A percentile compares a stretch with the other conserved stretches of the same genome.
phyloP scores from a whole-genome alignment of 2,113 vertebrate species.

The Thalassarche chlororhynchos region DNA sequence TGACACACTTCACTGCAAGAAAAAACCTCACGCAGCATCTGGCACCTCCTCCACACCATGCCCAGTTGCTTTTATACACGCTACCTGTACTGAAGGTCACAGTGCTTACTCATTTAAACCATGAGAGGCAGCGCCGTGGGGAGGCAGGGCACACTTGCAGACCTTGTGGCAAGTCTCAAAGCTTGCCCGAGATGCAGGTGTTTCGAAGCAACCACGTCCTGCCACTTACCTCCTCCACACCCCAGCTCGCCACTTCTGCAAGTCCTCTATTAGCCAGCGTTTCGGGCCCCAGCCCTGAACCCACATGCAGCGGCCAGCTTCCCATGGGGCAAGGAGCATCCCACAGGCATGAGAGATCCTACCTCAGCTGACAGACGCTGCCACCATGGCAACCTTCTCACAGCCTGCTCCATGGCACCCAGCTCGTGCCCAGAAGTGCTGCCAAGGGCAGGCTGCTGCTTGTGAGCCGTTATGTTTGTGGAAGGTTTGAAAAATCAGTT shows the following conservation, averaged over 20 bases:
- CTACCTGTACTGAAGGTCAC: neutral
- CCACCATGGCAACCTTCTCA: fast-evolving
- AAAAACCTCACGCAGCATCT: neutral
- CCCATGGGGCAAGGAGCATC: neutral
- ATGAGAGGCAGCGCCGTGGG: fast-evolving
- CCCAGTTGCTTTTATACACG: fast-evolving
- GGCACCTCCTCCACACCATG: neutral
- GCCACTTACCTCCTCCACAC: neutral
- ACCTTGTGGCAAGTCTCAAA: neutral
- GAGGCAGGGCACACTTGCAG: neutral
- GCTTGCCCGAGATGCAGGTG: neutral
- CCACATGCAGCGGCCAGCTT: neutral
- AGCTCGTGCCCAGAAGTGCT: neutral
- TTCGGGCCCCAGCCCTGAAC: neutral
- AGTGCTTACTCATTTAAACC: neutral
- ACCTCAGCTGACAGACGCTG: fast-evolving
- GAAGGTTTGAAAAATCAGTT: neutral
- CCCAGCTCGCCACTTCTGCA: neutral
- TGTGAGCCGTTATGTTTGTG: neutral
- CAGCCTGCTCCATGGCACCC: neutral
- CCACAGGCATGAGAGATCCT: neutral
- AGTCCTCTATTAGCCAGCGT: neutral
- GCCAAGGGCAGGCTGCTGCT: neutral
- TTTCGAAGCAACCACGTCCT: neutral
- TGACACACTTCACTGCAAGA: neutral